Evolutionary conservation across 2,113 vertebrate genomes (phyloP).

Genomic region (Pantherophis guttatus): DNA sequence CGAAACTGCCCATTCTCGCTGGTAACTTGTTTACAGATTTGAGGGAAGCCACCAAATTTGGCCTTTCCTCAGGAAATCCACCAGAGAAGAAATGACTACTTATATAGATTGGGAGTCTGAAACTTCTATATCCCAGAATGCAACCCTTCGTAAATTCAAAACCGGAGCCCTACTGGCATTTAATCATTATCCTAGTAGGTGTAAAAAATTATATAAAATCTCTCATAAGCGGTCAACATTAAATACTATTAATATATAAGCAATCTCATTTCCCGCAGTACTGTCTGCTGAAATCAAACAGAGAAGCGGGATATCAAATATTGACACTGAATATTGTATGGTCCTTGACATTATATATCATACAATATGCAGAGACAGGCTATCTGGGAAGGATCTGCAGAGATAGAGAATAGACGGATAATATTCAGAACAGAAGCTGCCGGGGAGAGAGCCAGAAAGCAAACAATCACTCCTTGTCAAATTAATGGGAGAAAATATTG

Average conservation of each 20-base stretch:
- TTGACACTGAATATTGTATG: background rate
- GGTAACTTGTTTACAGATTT: background rate
- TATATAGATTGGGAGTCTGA: background rate
- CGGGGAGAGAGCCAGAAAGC: background rate
- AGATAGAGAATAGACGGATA: background rate
- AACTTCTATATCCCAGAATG: background rate
- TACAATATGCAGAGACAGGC: background rate
- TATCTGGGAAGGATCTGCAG: background rate
- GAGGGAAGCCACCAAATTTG: background rate
- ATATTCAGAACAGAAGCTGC: background rate
- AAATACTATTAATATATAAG: background rate
- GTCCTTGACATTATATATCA: background rate
- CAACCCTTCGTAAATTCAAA: background rate
- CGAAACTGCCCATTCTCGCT: background rate
- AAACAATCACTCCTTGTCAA: background rate
- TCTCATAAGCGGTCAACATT: background rate
- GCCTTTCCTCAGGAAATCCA: background rate
- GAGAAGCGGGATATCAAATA: background rate
- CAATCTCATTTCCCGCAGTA: background rate
- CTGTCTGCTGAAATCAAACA: background rate
- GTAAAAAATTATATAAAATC: background rate
- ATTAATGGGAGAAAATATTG: background rate
- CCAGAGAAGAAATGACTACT: background rate
- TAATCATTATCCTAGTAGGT: background rate
- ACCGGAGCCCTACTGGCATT: background rate